Base-by-base conservation (phyloP, 1,140 invertebrate genomes). In the Dinoponera quadriceps region DNA sequence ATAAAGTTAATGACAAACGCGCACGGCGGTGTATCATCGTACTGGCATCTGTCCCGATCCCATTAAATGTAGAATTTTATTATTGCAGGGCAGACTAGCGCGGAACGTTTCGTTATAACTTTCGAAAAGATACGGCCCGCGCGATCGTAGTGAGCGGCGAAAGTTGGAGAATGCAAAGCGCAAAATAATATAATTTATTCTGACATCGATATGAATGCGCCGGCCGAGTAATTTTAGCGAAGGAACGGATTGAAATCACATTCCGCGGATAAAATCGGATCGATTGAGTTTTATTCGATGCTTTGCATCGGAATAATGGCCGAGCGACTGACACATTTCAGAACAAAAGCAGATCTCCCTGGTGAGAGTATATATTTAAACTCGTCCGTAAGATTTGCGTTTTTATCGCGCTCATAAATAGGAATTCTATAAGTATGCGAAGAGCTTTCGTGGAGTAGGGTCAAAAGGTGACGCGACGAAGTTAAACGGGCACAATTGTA, bases 51-150 rank as follows among this genome's bases (percentile, higher is more conserved):
- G 65, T 85, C 77, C 60, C 65, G 59, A 49, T 22, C 22, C 27
- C 48, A 80, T 88, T 44, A 87, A 88, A 84, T 29, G 25, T 18
- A 65, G 55, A 71, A 85, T 85, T 72, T 88, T 85, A 88, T 88
- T 88, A 85, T 82, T 81, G 44, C 29, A 4, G 11, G 25, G 65
- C 62, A 72, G 84, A 44, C 65, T 29, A 9, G 1, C 4, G 33
- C 20, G 54, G 55, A 25, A 78, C 59, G 25, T 83, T 86, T 72
- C 66, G 66, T 86, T 86, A 77, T 66, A 59, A 82, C 18, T 27
- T 78, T 68, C 48, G 16, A 59, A 54, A 80, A 48, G 38, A 80
- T 85, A 72, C 7, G 14, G 33, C 11, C 20, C 49, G 29, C 25
- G 20, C 55, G 20, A 75, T 60, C 33, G 49, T 33, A 29, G 25